These are phyloP conservation scores for Malaclemys terrapin DNA, from an alignment of 2,113 vertebrate genomes.

Conservation along the genomic window DNA sequence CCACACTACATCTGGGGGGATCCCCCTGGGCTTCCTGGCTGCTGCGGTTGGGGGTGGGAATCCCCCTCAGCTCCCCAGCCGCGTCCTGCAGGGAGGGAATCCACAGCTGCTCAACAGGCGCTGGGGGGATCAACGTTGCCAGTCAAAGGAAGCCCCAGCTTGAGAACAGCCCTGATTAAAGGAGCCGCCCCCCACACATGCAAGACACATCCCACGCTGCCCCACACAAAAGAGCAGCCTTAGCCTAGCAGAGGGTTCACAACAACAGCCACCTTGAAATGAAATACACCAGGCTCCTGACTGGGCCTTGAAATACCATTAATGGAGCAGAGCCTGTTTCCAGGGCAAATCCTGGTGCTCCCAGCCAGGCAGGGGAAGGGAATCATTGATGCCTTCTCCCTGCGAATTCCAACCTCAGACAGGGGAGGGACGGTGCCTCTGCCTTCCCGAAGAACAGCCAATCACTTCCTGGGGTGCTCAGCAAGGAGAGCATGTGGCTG, in stretches of 20 bases:
- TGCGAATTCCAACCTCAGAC: conserved; percentile 33
- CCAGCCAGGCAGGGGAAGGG: conserved; percentile 54
- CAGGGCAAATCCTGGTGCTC: conserved; percentile 15
- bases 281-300: not conserved
- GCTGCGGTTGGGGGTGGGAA: too few species aligned
- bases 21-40: too few species aligned
- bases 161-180: not conserved
- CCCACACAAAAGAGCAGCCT: not conserved
- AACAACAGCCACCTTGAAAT: not conserved
- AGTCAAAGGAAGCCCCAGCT: not conserved
- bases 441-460: too few species aligned
- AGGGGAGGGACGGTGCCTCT: not conserved
- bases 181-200: not conserved
- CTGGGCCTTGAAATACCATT: not conserved
- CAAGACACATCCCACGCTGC: not conserved
- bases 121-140: not conserved
- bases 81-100: too few species aligned
- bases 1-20: too few species aligned
- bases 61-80: too few species aligned
- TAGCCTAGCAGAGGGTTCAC: accelerated
- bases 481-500: too few species aligned
- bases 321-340: conserved; percentile 37
- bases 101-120: too few species aligned
- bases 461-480: not conserved
- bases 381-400: conserved; percentile 77